phyloP scores from a whole-genome alignment of 2,113 vertebrate species.

The Ascaphus truei region DNA sequence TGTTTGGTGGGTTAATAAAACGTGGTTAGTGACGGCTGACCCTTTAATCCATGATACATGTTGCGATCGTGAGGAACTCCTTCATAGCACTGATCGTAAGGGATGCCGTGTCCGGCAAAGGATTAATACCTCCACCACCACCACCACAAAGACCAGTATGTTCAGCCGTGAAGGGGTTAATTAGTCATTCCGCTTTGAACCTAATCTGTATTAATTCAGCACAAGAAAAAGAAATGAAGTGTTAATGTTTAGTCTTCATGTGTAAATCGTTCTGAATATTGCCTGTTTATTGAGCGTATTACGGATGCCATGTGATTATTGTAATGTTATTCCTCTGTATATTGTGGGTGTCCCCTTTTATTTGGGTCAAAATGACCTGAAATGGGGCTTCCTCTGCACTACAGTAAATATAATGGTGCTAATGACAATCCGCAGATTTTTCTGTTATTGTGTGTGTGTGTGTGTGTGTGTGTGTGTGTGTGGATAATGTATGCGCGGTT shows the following conservation, averaged over 20 bases:
- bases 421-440: background rate
- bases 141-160: background rate
- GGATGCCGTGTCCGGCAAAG: too few species aligned
- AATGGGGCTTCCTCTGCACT: background rate
- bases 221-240: background rate
- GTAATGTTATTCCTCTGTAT: background rate
- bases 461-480: background rate
- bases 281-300: background rate
- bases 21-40: too few species aligned
- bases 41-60: too few species aligned
- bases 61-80: too few species aligned
- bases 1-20: too few species aligned
- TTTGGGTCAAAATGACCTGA: too few species aligned
- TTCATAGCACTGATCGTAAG: too few species aligned
- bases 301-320: background rate
- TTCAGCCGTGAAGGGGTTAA: background rate
- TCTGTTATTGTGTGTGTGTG: background rate
- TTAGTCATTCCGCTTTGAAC: background rate
- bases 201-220: background rate
- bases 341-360: too few species aligned
- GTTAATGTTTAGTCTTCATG: background rate
- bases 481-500: too few species aligned
- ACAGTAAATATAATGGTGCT: background rate
- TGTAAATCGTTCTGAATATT: too few species aligned
- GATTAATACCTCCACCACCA: too few species aligned